Evolutionary conservation across 2,888 invertebrate genomes (phyloP), one percentile per base, ranked within the genome.

Genomic region (Lepidochrysops patricia): DNA sequence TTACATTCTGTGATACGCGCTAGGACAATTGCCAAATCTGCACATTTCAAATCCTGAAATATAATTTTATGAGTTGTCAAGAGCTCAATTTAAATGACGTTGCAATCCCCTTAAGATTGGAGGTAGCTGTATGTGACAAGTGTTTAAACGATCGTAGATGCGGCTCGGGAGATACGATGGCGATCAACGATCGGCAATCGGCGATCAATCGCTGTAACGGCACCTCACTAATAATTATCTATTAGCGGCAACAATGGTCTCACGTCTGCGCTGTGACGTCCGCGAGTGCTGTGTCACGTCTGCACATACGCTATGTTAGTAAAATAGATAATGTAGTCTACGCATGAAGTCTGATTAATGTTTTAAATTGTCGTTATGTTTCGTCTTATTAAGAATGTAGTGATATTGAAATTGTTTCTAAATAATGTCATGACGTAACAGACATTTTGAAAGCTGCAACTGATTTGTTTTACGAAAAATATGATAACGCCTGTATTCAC

Each of bases 211-310:
- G 19, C 15, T 71, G 69, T 87, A 87, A 88, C 87, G 86, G 86
- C 77, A 84, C 70, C 77, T 73, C 79, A 77, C 86, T 88, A 87
- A n/a, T n/a, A n/a, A 88, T 87, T 86, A 86, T 79, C 84, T 85
- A 84, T 86, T 83, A 84, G 72, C 77, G 77, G 73, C 82, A 82
- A 87, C 86, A 87, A 87, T 85, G 77, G 84, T 76, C 79, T 74
- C 84, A 84, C 84, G 84, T 84, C 79, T 73, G 68, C 64, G 70
- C 63, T 64, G 19, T 29, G 72, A 63, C 66, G 65, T 69, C 29
- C 19, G 54, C 19, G 43, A 56, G 32, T 32, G 19, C 19, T 23
- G 23, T 19, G 70, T 72, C 76, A 74, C 76, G 73, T 76, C 76
- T 70, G 54, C 48, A 61, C 58, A 60, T 34, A 37, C 1, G 4